Evolutionary conservation across 2,113 vertebrate species (phyloP), one percentile per base, ranked within the genome.

Genomic region (Channa maculata): DNA sequence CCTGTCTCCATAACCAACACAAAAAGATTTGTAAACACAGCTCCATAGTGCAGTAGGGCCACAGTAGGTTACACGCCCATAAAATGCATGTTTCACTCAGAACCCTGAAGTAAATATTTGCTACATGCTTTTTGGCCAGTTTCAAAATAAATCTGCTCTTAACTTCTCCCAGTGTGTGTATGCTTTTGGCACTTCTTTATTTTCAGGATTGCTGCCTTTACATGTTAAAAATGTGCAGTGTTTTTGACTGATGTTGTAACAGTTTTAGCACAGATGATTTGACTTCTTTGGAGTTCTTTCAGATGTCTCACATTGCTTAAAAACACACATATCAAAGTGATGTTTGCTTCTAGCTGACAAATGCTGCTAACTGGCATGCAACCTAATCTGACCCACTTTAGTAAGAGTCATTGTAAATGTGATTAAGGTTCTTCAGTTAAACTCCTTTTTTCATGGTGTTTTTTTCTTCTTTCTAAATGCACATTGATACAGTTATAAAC

Each of bases 341-440:
- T 57, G 14, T 68, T 66, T 46, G 11, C 59, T 48, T 48, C 36
- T 2, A 38, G 57, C 51, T 68, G 77, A 63, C 43, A 55, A 37
- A 51, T 57, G 38, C 50, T 50, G 69, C 44, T 43, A 37, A 72
- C 54, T 50, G 37, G 49, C 41, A 48, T 49, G 60, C 49, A 62
- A 33, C 61, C 55, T 38, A 9, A 49, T 62, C 53, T 71, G 38
- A 67, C 55, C 61, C 44, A 48, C 44, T 51, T 69, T 14, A 15
- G 14, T 9, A 64, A 45, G 37, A 70, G 45, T 11, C 53, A 43
- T 6, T 60, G 13, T 45, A 60, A 66, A 72, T 53, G 43, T 41
- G 60, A 65, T 55, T 55, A 77, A 44, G 43, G n/a, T 63, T 45
- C 43, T 60, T 66, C 13, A 45, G 15, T 62, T 38, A 45, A 44